phyloP scores from a whole-genome alignment of 2,113 vertebrate genomes.

The Haemorhous mexicanus region DNA sequence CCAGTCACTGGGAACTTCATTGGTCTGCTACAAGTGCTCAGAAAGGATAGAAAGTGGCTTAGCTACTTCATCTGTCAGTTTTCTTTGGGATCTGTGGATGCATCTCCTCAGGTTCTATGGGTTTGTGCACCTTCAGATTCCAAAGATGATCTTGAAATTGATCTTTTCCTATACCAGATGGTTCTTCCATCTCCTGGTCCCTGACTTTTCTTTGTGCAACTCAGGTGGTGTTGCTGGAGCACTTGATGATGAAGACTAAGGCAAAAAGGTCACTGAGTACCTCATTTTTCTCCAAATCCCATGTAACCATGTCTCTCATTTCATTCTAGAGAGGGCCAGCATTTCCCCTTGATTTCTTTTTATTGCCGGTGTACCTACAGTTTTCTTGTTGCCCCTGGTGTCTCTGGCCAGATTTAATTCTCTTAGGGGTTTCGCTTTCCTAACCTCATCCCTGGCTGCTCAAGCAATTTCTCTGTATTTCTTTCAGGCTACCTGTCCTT shows the following conservation, averaged over 20 bases:
- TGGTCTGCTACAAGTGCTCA: neutral
- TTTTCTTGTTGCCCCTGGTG: neutral
- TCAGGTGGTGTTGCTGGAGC: neutral
- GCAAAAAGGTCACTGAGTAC: neutral
- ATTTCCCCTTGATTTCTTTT: neutral
- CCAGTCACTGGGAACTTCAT: neutral
- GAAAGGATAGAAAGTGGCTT: neutral
- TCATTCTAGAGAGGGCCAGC: neutral
- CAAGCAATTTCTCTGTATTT: neutral
- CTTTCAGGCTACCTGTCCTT: neutral
- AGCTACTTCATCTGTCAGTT: neutral
- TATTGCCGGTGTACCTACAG: neutral
- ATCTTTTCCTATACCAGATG: neutral
- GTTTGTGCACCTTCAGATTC: neutral
- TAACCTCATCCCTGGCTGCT: neutral
- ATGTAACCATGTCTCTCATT: rapidly evolving
- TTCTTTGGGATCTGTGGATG: neutral
- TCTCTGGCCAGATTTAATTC: neutral
- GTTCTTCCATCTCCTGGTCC: neutral
- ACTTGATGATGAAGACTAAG: neutral
- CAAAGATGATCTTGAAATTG: neutral
- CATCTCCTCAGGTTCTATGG: neutral
- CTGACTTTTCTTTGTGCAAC: neutral
- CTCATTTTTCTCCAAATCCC: neutral
- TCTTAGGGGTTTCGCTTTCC: neutral